Evolutionary conservation across 2,888 invertebrate genomes (phyloP), one percentile per base, ranked within the genome.

Genomic region (Pilophorus perplexus): DNA sequence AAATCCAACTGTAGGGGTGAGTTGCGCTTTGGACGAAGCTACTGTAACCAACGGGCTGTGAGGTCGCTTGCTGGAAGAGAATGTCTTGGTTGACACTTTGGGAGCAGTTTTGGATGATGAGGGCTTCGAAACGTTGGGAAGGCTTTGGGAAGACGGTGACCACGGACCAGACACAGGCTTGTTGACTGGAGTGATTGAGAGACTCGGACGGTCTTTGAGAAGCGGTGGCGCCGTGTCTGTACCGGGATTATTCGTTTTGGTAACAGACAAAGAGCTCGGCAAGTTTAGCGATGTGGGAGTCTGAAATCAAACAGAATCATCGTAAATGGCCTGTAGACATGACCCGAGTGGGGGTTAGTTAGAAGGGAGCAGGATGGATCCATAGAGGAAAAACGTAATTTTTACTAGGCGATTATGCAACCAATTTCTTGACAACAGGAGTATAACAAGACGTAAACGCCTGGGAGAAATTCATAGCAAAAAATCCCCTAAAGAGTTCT

Each of bases 141-240:
- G 40, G 18, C 40, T 52, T 1, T 16, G 23, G 12, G 52, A 27
- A 33, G 52, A 52, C n/a, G 50, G 50, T 5, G 52, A 52, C 16
- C 14, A 23, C 5, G 65, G 46, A 22, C 25, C 54, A 3, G 65
- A 20, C 5, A 14, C 48, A 10, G 64, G 33, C 18, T 40, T 54
- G 14, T 44, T 54, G 20, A 69, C 52, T 1, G 69, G 69, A 4
- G 67, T 69, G n/a, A 69, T 69, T 2, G 69, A 69, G 12, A 69
- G 37, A 52, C 64, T 69, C 1, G 69, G 69, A 1, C 69, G 40
- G 27, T 69, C 69, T 52, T 68, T 69, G n/a, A 69, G 50, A 25
- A 69, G 40, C 33, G 57, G 54, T 2, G 66, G 22, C 3, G 55
- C 16, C 16, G 25, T 25, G 16, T 42, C 37, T 2, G n/a, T 20